These are phyloP conservation scores for Scartelaos histophorus DNA, from an alignment of 2,113 vertebrate genomes.

Conservation along the genomic window DNA sequence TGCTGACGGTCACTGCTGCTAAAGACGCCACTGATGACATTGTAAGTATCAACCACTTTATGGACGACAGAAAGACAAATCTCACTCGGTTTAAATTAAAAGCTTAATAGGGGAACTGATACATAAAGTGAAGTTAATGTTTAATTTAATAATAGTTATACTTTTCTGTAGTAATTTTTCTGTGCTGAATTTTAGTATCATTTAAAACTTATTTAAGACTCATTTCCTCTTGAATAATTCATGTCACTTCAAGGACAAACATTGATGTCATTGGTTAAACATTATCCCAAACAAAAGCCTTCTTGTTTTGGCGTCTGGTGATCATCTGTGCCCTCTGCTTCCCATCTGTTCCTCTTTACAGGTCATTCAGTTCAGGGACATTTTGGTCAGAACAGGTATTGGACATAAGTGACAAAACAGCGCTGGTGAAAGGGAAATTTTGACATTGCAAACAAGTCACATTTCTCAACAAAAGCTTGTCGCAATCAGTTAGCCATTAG, in stretches of 20 bases:
- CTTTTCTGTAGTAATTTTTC: background rate
- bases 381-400: slow-evolving; percentile 3
- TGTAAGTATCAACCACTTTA: slow-evolving; percentile 70
- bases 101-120: background rate
- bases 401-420: background rate
- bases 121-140: background rate
- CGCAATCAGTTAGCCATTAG: background rate
- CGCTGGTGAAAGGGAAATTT: background rate
- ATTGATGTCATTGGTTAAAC: slow-evolving; percentile 36
- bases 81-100: background rate
- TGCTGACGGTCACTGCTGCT: slow-evolving; percentile 85
- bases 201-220: too few species aligned
- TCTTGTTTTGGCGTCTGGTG: slow-evolving; percentile 27
- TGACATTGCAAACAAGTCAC: background rate
- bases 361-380: slow-evolving; percentile 6
- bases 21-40: slow-evolving; percentile 91
- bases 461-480: background rate
- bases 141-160: background rate
- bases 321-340: background rate
- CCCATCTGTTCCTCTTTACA: slow-evolving; percentile 13
- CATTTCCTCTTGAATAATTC: background rate
- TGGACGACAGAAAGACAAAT: background rate
- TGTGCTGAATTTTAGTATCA: background rate
- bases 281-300: slow-evolving; percentile 38
- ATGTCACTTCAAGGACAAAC: slow-evolving; percentile 32